These are phyloP conservation scores for Nomada flava DNA, from an alignment of 2,888 invertebrate species.

Conservation along the genomic window DNA sequence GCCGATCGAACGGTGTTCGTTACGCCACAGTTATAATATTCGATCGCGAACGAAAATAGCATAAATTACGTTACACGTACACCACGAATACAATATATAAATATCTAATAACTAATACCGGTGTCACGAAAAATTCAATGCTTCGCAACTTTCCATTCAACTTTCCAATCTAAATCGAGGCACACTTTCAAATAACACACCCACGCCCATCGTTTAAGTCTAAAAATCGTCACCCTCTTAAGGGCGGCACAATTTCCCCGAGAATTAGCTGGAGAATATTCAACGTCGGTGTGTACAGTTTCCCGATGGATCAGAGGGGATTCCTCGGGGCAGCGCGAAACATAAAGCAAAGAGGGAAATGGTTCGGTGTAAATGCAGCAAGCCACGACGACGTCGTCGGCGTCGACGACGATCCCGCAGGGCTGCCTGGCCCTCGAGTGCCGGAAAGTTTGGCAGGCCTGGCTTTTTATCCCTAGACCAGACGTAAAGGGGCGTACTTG, in stretches of 20 bases:
- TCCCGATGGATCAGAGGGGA: conserved; percentile 25
- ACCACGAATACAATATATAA: not conserved
- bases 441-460: conserved; percentile 70
- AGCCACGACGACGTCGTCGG: conserved; percentile 26
- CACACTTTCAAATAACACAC: too few species aligned
- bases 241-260: conserved; percentile 11
- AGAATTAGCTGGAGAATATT: not conserved
- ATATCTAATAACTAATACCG: not conserved
- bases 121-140: too few species aligned
- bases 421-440: conserved; percentile 66
- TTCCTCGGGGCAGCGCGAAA: conserved; percentile 2
- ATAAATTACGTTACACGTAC: not conserved
- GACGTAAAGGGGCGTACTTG: conserved; percentile 70
- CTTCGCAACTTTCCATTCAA: too few species aligned
- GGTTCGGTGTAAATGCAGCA: conserved; percentile 60
- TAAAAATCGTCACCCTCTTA: conserved; percentile 8
- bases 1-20: not conserved
- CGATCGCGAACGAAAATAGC: conserved; percentile 1
- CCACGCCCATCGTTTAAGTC: too few species aligned
- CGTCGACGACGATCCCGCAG: conserved; percentile 46
- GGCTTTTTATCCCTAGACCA: conserved; percentile 71
- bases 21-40: not conserved
- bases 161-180: too few species aligned
- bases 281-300: not conserved
- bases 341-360: conserved; percentile 38